A percentile compares a stretch with the other conserved stretches of the same genome.
Evolutionary conservation across 2,888 invertebrate species (phyloP).

Genomic region (Drosophila formosana): DNA sequence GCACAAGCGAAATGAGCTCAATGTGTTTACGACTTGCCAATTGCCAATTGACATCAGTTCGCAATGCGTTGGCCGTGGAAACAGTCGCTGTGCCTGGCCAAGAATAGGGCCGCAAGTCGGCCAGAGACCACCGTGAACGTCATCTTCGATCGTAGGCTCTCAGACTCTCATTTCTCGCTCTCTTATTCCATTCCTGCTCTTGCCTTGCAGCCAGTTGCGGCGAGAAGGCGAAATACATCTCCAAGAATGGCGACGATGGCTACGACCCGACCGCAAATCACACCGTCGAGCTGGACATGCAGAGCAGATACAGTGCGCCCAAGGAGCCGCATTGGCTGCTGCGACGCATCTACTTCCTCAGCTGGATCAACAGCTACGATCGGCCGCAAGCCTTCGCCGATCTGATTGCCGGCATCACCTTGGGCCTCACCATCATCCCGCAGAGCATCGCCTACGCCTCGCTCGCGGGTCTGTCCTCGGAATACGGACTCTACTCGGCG

Average conservation of each 20-base stretch:
- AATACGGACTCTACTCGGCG: constrained; percentile 96
- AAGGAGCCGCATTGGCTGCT: constrained; percentile 75
- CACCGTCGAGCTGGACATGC: constrained; percentile 64
- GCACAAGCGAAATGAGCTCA: constrained; percentile 33
- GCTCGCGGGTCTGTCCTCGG: constrained; percentile 93
- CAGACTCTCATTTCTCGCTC: neutral
- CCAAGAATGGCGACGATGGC: constrained; percentile 60
- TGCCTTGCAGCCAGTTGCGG: constrained; percentile 63
- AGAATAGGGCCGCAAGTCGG: neutral
- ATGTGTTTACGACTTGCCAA: constrained; percentile 44
- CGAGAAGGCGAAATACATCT: constrained; percentile 60
- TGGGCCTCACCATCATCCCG: constrained; percentile 96
- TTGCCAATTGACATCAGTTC: constrained; percentile 63
- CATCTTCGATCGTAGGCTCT: constrained; percentile 69
- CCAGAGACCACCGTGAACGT: constrained; percentile 44
- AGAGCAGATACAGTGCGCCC: constrained; percentile 69
- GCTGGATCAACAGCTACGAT: constrained; percentile 90
- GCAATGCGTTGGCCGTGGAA: constrained; percentile 76
- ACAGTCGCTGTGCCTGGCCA: constrained; percentile 63
- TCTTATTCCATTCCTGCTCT: neutral
- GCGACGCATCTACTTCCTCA: constrained; percentile 86
- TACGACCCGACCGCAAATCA: constrained; percentile 44
- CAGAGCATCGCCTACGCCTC: constrained; percentile 96
- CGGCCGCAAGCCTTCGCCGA: constrained; percentile 90
- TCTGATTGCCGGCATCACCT: constrained; percentile 94